phyloP scores from a whole-genome alignment of 2,797 vertebrate genomes.

The Paguma larvata region DNA sequence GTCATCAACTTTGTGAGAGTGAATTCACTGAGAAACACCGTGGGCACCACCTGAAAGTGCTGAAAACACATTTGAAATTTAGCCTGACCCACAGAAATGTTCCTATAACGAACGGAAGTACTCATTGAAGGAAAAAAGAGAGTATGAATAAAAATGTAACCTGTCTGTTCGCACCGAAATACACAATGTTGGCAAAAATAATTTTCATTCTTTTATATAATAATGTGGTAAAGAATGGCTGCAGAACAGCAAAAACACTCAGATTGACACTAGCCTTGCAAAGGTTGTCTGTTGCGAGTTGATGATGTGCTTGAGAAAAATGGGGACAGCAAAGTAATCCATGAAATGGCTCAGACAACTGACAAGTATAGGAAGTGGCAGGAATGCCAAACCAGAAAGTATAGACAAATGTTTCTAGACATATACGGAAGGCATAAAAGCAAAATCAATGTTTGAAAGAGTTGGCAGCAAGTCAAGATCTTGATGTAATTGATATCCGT shows the following conservation, averaged over 20 bases:
- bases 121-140: background rate
- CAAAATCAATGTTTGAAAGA: slow-evolving; percentile 47
- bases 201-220: background rate
- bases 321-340: background rate
- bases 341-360: slow-evolving; percentile 33
- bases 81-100: background rate
- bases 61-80: slow-evolving; percentile 12
- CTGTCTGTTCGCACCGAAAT: background rate
- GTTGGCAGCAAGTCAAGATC: slow-evolving; percentile 30
- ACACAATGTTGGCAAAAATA: background rate
- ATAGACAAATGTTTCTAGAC: slow-evolving; percentile 57
- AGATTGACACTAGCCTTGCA: background rate
- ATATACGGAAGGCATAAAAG: slow-evolving; percentile 16
- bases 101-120: background rate
- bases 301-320: slow-evolving; percentile 7
- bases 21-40: background rate
- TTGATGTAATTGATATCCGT: slow-evolving; percentile 12
- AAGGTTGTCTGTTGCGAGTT: background rate
- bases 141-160: background rate
- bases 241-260: background rate
- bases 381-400: slow-evolving; percentile 47
- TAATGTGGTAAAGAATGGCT: background rate
- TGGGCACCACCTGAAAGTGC: background rate
- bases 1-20: background rate
- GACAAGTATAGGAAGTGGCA: slow-evolving; percentile 38